A percentile compares a stretch with the other conserved stretches of the same genome.
Conservation (phyloP, 1,140 invertebrate species). For the Ips typographus region DNA sequence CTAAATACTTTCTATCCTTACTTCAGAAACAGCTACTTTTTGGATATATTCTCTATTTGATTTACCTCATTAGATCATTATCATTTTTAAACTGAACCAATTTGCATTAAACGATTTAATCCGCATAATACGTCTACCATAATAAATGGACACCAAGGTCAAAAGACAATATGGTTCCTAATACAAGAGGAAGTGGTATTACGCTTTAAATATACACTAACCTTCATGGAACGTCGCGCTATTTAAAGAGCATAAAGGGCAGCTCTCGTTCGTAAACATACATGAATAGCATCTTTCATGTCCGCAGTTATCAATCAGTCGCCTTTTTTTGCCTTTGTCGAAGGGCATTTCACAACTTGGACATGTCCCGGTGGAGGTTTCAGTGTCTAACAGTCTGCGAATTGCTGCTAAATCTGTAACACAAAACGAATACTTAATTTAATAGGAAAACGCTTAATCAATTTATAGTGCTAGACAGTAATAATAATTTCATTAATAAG, state of each 20-base stretch:
- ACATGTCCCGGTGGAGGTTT: slow-evolving; percentile 65
- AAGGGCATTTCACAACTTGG: slow-evolving; percentile 89
- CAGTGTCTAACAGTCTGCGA: slow-evolving; percentile 63
- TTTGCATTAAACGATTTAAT: too few relatives aligned
- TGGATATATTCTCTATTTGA: too few relatives aligned
- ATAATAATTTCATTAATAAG: background rate
- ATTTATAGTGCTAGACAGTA: background rate
- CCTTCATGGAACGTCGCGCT: slow-evolving; percentile 10
- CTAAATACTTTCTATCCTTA: too few relatives aligned
- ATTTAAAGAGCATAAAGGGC: slow-evolving; percentile 71
- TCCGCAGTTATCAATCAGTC: slow-evolving; percentile 90
- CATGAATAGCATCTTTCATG: slow-evolving; percentile 93
- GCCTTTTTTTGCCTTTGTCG: slow-evolving; percentile 92
- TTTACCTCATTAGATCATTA: too few relatives aligned
- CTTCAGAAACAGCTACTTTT: too few relatives aligned
- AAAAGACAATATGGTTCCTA: too few relatives aligned
- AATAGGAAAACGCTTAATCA: too few relatives aligned
- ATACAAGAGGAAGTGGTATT: too few relatives aligned
- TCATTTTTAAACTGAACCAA: too few relatives aligned
- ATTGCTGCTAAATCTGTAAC: slow-evolving; percentile 74
- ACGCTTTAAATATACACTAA: background rate
- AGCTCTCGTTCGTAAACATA: slow-evolving; percentile 87
- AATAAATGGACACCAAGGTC: too few relatives aligned
- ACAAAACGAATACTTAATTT: background rate
- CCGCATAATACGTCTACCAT: too few relatives aligned